Evolutionary conservation across 2,113 vertebrate genomes (phyloP).

Genomic region (Centropus bengalensis): DNA sequence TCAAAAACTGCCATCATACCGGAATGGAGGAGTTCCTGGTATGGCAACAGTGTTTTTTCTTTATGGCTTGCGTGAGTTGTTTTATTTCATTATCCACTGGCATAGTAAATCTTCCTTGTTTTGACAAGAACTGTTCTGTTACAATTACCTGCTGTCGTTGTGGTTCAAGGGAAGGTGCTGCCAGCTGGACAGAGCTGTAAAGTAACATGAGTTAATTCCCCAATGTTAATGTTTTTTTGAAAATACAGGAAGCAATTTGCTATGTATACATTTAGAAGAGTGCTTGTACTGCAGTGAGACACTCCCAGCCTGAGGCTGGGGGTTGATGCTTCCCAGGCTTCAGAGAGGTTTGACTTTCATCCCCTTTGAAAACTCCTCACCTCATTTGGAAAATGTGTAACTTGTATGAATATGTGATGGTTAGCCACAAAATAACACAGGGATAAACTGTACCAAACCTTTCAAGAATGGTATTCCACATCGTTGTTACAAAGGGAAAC

Average conservation of each 20-base stretch:
- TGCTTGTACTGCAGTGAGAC: neutral
- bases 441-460: neutral
- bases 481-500: neutral
- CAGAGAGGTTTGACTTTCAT: neutral
- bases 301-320: neutral
- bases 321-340: conserved; percentile 19
- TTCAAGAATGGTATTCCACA: neutral
- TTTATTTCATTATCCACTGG: conserved; percentile 62
- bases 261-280: conserved; percentile 35
- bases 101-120: conserved; percentile 43
- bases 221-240: conserved; percentile 28
- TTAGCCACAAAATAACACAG: neutral
- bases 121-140: conserved; percentile 56
- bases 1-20: neutral
- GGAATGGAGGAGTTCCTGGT: neutral
- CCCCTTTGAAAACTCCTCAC: neutral
- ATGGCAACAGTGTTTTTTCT: neutral
- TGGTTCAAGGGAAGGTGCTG: conserved; percentile 44
- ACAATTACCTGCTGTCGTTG: conserved; percentile 71
- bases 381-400: neutral
- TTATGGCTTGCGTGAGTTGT: conserved; percentile 50
- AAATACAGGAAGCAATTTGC: conserved; percentile 55
- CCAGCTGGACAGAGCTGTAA: conserved; percentile 65
- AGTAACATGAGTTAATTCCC: conserved; percentile 44
- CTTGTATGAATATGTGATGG: neutral